Conservation (phyloP, 2,113 vertebrate species). For the Cephalopterus ornatus region DNA sequence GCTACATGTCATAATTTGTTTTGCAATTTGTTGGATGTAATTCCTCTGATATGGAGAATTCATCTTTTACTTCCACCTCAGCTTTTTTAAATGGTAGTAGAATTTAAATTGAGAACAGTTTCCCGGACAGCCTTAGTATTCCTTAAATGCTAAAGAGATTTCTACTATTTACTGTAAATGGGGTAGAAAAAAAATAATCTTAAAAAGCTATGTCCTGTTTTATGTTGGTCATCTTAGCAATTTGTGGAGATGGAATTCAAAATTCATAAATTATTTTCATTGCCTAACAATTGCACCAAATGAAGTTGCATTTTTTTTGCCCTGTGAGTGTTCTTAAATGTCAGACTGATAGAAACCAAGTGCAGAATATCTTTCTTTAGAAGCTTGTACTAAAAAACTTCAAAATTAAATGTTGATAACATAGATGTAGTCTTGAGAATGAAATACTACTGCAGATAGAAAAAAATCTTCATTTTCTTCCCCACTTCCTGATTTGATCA, state of each 20-base stretch:
- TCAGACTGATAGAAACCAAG: neutral
- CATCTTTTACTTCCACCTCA: neutral
- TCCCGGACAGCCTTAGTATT: neutral
- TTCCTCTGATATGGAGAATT: slow-evolving; percentile 12
- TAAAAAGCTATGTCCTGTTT: neutral
- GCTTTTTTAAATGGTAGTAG: neutral
- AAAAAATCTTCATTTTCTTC: neutral
- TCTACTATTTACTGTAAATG: neutral
- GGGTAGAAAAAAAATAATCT: neutral
- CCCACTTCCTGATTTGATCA: neutral
- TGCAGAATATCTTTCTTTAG: neutral
- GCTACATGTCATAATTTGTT: slow-evolving; percentile 18
- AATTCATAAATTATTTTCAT: neutral
- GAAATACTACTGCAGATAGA: neutral
- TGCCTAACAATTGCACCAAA: neutral
- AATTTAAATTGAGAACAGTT: neutral
- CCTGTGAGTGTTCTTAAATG: neutral
- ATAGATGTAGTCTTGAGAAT: accelerated
- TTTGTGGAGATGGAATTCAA: neutral
- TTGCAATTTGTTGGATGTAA: slow-evolving; percentile 24
- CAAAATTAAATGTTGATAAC: neutral
- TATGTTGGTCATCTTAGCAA: neutral
- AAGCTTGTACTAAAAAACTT: neutral
- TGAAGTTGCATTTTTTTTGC: neutral
- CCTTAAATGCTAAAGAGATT: neutral